Conservation (phyloP, 2,113 vertebrate genomes). For the Acinonyx jubatus region DNA sequence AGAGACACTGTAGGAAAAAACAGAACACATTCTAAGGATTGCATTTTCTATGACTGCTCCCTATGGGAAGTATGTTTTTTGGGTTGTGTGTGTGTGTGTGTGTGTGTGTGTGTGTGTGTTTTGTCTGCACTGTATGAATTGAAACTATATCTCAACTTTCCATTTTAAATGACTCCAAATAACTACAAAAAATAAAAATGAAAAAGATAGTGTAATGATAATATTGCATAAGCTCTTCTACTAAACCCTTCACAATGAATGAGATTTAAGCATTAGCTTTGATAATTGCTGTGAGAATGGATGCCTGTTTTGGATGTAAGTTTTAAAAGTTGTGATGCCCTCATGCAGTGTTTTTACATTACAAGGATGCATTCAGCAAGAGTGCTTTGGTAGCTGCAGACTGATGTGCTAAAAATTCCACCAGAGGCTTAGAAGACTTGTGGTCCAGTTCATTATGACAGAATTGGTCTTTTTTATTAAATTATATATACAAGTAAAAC, state of each 20-base stretch:
- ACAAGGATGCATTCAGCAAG: neutral
- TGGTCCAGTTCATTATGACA: slow-evolving; percentile 74
- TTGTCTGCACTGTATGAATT: neutral
- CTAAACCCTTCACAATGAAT: neutral
- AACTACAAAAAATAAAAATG: neutral
- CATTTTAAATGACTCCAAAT: neutral
- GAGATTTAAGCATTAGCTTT: neutral
- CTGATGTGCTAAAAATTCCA: neutral
- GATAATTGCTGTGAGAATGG: neutral
- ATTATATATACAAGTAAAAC: slow-evolving; percentile 75
- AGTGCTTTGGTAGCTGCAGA: neutral
- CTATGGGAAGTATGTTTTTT: neutral
- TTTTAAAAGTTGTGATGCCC: neutral
- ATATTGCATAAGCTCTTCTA: neutral
- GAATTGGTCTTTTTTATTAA: slow-evolving; percentile 76
- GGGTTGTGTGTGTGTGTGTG: no score
- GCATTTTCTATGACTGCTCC: neutral
- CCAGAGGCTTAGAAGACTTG: slow-evolving; percentile 37
- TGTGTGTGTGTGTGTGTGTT: neutral
- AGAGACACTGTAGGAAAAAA: neutral
- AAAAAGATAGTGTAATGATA: neutral
- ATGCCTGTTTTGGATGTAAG: neutral
- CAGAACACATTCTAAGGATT: neutral
- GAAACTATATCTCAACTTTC: neutral
- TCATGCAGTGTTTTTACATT: neutral